These are phyloP conservation scores for Hypselothyrea guttata DNA, from an alignment of 2,888 invertebrate species.

Conservation along the genomic window DNA sequence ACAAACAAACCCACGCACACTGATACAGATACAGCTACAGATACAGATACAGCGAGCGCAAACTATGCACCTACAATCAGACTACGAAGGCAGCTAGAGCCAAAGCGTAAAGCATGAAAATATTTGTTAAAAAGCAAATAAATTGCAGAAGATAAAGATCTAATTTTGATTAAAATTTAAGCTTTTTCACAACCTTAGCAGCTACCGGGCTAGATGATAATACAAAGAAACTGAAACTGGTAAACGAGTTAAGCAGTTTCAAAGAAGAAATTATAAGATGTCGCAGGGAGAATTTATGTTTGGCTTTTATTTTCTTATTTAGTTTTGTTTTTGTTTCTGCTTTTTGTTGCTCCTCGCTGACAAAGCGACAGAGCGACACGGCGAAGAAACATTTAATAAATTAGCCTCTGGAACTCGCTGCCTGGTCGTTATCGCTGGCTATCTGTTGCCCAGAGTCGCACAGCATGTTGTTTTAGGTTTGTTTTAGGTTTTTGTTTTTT, in stretches of 20 bases:
- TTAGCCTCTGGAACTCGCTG: slow-evolving; percentile 48
- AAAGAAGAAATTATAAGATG: slow-evolving; percentile 65
- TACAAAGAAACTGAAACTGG: neutral
- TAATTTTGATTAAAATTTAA: slow-evolving; percentile 78
- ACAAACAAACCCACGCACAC: slow-evolving; percentile 5
- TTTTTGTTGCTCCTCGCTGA: slow-evolving; percentile 36
- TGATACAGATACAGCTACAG: neutral
- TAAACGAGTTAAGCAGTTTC: slow-evolving; percentile 14
- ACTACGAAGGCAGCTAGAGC: slow-evolving; percentile 40
- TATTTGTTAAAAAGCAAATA: slow-evolving; percentile 74
- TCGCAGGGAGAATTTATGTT: slow-evolving; percentile 64
- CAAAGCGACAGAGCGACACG: slow-evolving; percentile 31
- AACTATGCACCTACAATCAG: too few relatives aligned
- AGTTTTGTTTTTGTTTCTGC: neutral
- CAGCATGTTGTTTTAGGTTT: slow-evolving; percentile 55
- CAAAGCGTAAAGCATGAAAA: slow-evolving; percentile 57
- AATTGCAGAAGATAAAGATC: slow-evolving; percentile 73
- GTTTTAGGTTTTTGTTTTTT: neutral
- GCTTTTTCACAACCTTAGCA: slow-evolving; percentile 74
- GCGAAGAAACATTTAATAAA: slow-evolving; percentile 62
- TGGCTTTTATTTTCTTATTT: slow-evolving; percentile 24
- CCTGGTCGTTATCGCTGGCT: slow-evolving; percentile 53
- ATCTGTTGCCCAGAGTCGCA: slow-evolving; percentile 28
- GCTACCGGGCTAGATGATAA: slow-evolving; percentile 57
- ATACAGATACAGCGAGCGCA: too few relatives aligned